Conservation (phyloP, 1,140 invertebrate genomes). For the Pseudoatta argentina region DNA sequence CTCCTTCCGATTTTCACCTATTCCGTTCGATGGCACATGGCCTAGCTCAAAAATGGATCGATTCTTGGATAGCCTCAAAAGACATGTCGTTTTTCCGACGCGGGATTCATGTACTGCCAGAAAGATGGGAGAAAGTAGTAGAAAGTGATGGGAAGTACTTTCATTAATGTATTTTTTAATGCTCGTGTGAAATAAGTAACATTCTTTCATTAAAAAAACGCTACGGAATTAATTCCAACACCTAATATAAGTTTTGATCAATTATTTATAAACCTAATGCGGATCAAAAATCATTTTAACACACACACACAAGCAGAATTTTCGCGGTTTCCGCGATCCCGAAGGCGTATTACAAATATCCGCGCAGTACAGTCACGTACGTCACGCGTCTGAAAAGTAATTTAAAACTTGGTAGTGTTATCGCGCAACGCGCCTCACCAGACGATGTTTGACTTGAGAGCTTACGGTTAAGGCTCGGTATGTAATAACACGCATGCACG, state of each 20-base stretch:
- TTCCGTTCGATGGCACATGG: no score
- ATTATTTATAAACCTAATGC: background rate
- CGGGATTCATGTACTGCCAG: no score
- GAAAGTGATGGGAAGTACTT: no score
- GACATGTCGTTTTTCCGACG: no score
- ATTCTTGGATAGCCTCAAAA: no score
- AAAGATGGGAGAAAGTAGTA: no score
- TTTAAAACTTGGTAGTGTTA: constrained; percentile 73
- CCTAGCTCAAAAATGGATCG: no score
- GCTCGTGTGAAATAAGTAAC: no score
- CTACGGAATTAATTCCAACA: no score
- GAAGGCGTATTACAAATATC: constrained; percentile 20
- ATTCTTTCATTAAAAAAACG: no score
- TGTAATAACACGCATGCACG: constrained; percentile 79
- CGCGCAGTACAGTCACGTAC: constrained; percentile 52
- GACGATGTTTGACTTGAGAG: constrained; percentile 74
- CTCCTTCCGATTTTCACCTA: no score
- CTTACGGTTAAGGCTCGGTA: constrained; percentile 75
- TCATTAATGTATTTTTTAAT: no score
- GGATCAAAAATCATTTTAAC: constrained; percentile 8
- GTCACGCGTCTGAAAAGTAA: constrained; percentile 65
- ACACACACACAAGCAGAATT: background rate
- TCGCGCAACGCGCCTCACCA: constrained; percentile 42
- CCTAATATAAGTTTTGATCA: background rate
- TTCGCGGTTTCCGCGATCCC: background rate